Base-by-base conservation (phyloP, 2,797 vertebrate species). In the Chrysocyon brachyurus region DNA sequence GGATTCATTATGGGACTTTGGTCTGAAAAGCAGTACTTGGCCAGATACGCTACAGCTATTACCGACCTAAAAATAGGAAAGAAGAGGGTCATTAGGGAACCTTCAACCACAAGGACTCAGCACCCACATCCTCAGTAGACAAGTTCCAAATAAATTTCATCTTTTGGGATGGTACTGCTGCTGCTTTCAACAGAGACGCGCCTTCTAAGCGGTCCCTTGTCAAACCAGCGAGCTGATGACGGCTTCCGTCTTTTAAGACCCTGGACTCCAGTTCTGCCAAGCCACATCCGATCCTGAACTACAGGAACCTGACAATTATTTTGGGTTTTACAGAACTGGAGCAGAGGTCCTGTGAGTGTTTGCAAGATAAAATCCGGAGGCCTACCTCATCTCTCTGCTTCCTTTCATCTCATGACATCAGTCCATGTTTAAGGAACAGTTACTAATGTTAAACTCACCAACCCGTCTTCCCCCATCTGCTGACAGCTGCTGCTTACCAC, bases 281-380 rank as follows among this genome's bases (percentile, higher is more conserved):
- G 12, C 84, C 68, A 90, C 31, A n/a, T 83, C 59, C 68, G 59
- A 72, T 94, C 82, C 85, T 94, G 79, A 97, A 79, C 77, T 88
- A 79, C 0, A 75, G 46, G 70, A 70, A 75, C 61, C 63, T 40
- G 36, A 81, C 54, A 57, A 82, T 84, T 79, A 83, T 40, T 93
- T 26, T 89, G 33, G 59, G 26, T 78, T 86, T 92, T 75, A 95
- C 22, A 96, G 79, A 95, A 91, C 0, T 90, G 36, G 52, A 73
- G 57, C 61, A 31, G 12, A 91, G 24, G 66, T 52, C 61, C 77
- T 78, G 2, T 57, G 49, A 85, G 22, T 66, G n/a, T 59, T 64
- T 70, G 11, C 56, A 87, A 89, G 68, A 92, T 9, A 87, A 17
- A 75, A 61, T 49, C 22, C 61, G 21, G 7, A 88, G 96, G 72